Conservation (phyloP, 2,888 invertebrate species). For the Linnaemya vulpina region DNA sequence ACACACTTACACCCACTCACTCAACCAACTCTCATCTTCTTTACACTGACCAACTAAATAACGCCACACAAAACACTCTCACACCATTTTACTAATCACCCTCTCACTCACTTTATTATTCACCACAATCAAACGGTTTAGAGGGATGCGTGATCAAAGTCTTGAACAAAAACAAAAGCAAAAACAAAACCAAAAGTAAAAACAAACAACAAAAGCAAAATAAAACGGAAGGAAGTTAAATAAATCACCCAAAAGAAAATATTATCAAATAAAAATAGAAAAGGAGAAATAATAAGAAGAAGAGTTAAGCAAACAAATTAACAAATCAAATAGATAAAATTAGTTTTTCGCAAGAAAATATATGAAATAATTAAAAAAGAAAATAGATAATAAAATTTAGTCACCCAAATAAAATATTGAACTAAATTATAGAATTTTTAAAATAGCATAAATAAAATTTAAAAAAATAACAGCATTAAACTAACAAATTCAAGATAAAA, state of each 20-base stretch:
- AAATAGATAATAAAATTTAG: slow-evolving; percentile 45
- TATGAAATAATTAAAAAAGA: slow-evolving; percentile 32
- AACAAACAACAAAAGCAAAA: slow-evolving; percentile 6
- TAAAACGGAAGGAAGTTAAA: slow-evolving; percentile 24
- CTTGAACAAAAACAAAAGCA: slow-evolving; percentile 54
- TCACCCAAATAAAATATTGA: slow-evolving; percentile 27
- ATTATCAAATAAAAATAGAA: slow-evolving; percentile 32
- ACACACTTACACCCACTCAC: background rate
- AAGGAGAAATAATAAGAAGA: background rate
- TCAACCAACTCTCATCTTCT: background rate
- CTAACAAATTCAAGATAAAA: background rate
- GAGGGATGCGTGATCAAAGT: slow-evolving; percentile 82
- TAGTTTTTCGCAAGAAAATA: slow-evolving; percentile 19
- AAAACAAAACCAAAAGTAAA: slow-evolving; percentile 35
- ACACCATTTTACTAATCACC: slow-evolving; percentile 28
- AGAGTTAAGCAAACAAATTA: background rate
- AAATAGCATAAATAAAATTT: slow-evolving; percentile 28
- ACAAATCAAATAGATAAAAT: slow-evolving; percentile 18
- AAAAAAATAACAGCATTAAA: slow-evolving; percentile 19
- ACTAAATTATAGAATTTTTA: slow-evolving; percentile 48
- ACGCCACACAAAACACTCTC: slow-evolving; percentile 53
- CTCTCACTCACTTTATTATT: slow-evolving; percentile 34
- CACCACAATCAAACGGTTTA: slow-evolving; percentile 78
- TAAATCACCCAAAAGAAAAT: slow-evolving; percentile 35
- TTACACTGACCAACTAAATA: slow-evolving; percentile 12